Percentiles rank a stretch among this genome's conserved stretches.
Evolutionary conservation across 1,140 invertebrate genomes (phyloP).

Genomic region (Orius laevigatus): DNA sequence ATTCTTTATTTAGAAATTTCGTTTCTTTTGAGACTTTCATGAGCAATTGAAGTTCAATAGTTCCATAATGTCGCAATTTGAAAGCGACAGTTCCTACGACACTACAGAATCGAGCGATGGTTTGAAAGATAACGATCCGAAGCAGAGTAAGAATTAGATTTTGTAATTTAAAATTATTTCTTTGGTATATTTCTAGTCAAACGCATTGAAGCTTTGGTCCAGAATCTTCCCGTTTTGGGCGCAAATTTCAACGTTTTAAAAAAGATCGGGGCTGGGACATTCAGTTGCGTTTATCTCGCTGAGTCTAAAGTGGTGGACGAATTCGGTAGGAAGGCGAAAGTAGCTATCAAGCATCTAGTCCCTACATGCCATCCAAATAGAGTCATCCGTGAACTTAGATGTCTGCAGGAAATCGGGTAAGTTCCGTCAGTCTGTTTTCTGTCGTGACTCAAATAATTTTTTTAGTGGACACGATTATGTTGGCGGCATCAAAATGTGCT

Average conservation of each 20-base stretch:
- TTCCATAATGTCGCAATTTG: too few species aligned
- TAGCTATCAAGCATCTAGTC: constrained; percentile 68
- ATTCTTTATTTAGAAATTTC: too few species aligned
- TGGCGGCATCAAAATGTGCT: constrained; percentile 59
- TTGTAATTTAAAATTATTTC: not conserved
- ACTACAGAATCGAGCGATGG: too few species aligned
- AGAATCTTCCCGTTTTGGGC: constrained; percentile 40
- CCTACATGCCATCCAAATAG: constrained; percentile 62
- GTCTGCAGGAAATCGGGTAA: constrained; percentile 64
- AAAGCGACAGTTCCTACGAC: too few species aligned
- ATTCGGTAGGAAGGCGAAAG: constrained; percentile 36
- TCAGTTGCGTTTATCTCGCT: constrained; percentile 64
- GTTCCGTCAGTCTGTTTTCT: too few species aligned
- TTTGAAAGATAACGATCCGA: too few species aligned
- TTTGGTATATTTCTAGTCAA: constrained; percentile 4
- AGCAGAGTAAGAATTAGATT: too few species aligned
- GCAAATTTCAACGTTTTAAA: constrained; percentile 47
- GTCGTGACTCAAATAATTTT: constrained; percentile 18
- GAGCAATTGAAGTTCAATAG: too few species aligned
- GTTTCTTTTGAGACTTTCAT: too few species aligned
- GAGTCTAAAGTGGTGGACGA: constrained; percentile 35
- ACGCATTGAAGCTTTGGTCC: constrained; percentile 29
- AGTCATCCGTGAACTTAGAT: constrained; percentile 59
- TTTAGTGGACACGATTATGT: constrained; percentile 66
- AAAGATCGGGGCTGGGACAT: constrained; percentile 65